Percentiles rank a stretch among this genome's conserved stretches.
These are phyloP conservation scores for Parascotia fuliginaria DNA, from an alignment of 2,888 invertebrate genomes.

Conservation along the genomic window DNA sequence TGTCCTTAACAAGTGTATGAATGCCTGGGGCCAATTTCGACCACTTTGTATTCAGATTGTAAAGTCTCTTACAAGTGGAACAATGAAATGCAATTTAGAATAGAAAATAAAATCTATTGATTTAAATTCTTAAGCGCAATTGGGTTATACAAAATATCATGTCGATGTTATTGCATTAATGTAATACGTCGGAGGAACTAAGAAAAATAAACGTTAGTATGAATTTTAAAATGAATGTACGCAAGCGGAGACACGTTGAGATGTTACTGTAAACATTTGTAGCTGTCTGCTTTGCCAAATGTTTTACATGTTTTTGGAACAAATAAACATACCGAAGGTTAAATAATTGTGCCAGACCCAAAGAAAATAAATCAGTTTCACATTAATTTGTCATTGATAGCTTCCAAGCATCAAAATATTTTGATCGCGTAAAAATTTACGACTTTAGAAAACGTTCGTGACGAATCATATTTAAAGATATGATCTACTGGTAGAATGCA, in stretches of 20 bases:
- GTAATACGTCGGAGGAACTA: neutral
- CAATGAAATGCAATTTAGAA: slow-evolving; percentile 53
- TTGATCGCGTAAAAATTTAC: slow-evolving; percentile 11
- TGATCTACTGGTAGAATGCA: slow-evolving; percentile 32
- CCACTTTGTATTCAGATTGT: slow-evolving; percentile 63
- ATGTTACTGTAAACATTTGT: slow-evolving; percentile 48
- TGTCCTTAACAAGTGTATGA: slow-evolving; percentile 46
- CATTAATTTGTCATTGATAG: slow-evolving; percentile 17
- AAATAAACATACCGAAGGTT: slow-evolving; percentile 54
- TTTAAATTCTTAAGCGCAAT: slow-evolving; percentile 10
- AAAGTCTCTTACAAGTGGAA: slow-evolving; percentile 45
- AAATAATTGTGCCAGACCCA: slow-evolving; percentile 47
- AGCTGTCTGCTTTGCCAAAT: slow-evolving; percentile 52
- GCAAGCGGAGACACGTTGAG: slow-evolving; percentile 36
- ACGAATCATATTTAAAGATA: slow-evolving; percentile 34
- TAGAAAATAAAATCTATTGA: slow-evolving; percentile 31
- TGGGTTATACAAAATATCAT: slow-evolving; percentile 13
- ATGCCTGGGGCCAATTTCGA: slow-evolving; percentile 54
- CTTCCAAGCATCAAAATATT: slow-evolving; percentile 9
- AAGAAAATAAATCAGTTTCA: slow-evolving; percentile 41
- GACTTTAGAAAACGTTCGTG: slow-evolving; percentile 28
- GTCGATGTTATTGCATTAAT: neutral
- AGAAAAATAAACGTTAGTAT: slow-evolving; percentile 17
- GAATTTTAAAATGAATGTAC: slow-evolving; percentile 22
- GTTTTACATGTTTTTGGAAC: slow-evolving; percentile 50